phyloP scores from a whole-genome alignment of 1,140 invertebrate species.

The Tetragnatha versicolor region DNA sequence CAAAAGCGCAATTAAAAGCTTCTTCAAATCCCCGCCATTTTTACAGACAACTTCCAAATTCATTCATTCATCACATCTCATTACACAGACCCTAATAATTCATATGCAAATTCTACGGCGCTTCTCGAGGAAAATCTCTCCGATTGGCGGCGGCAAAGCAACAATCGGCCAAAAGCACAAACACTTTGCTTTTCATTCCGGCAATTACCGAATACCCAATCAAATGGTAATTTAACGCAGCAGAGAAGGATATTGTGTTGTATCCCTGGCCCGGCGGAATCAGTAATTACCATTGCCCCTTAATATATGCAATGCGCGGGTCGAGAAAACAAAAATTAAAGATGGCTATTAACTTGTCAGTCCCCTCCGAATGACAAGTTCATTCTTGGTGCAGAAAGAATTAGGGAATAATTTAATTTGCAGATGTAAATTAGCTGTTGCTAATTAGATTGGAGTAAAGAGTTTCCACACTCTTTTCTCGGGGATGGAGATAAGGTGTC shows the following conservation, averaged over 20 bases:
- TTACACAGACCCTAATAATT: no score
- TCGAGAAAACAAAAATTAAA: constrained; percentile 25
- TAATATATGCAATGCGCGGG: constrained; percentile 27
- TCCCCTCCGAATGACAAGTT: constrained; percentile 26
- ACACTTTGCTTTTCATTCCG: constrained; percentile 1
- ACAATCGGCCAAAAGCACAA: not conserved
- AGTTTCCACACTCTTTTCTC: not conserved
- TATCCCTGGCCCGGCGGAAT: no score
- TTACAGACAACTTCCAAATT: no score
- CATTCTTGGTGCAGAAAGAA: constrained; percentile 10
- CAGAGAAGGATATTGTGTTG: no score
- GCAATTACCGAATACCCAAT: constrained; percentile 17
- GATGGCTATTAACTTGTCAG: constrained; percentile 45
- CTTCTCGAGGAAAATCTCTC: no score
- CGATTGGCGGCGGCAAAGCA: not conserved
- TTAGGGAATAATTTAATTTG: constrained; percentile 47
- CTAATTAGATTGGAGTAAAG: constrained; percentile 43
- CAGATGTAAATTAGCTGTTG: constrained; percentile 39
- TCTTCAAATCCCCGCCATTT: no score
- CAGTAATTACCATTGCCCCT: constrained; percentile 29
- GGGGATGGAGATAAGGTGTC: constrained; percentile 1
- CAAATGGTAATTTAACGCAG: constrained; percentile 22
- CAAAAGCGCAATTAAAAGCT: no score
- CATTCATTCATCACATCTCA: no score
- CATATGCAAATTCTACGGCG: no score